phyloP scores from a whole-genome alignment of 2,888 invertebrate species.

The Hololepta plana region DNA sequence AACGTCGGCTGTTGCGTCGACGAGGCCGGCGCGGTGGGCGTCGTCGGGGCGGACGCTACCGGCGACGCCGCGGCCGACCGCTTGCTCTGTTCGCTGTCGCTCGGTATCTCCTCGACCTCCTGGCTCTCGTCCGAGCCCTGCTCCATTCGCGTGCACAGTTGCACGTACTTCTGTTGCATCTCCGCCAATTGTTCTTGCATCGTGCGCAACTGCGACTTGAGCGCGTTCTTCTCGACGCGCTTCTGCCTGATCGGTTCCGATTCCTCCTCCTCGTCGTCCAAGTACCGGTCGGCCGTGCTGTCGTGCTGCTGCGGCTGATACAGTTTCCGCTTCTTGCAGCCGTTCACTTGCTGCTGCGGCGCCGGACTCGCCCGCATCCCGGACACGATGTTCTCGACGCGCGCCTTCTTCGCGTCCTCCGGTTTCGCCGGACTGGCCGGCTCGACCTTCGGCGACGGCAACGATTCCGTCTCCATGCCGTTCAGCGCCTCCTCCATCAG shows the following conservation, averaged over 20 bases:
- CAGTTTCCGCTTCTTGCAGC: constrained; percentile 88
- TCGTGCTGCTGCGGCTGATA: constrained; percentile 92
- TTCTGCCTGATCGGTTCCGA: constrained; percentile 67
- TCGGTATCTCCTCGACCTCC: constrained; percentile 54
- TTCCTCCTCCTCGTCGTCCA: constrained; percentile 58
- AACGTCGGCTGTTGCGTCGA: constrained; percentile 30
- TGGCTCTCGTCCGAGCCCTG: constrained; percentile 59
- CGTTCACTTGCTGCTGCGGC: constrained; percentile 63
- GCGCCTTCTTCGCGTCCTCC: constrained; percentile 71
- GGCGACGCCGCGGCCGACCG: constrained; percentile 36
- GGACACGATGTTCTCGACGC: constrained; percentile 89
- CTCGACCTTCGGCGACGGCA: constrained; percentile 36
- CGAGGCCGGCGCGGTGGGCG: constrained; percentile 27
- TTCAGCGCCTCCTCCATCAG: constrained; percentile 42
- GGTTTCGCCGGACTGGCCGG: constrained; percentile 38
- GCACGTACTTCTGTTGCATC: constrained; percentile 82
- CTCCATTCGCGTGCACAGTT: constrained; percentile 72
- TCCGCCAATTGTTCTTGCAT: constrained; percentile 81
- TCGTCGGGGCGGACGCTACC: constrained; percentile 31
- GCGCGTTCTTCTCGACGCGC: constrained; percentile 68
- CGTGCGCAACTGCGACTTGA: constrained; percentile 68
- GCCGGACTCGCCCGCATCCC: constrained; percentile 81
- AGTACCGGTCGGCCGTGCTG: constrained; percentile 42
- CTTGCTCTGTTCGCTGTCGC: constrained; percentile 45
- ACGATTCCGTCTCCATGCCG: constrained; percentile 40